Evolutionary conservation across 2,797 vertebrate genomes (phyloP).

Genomic region (Melanotaenia boesemani): DNA sequence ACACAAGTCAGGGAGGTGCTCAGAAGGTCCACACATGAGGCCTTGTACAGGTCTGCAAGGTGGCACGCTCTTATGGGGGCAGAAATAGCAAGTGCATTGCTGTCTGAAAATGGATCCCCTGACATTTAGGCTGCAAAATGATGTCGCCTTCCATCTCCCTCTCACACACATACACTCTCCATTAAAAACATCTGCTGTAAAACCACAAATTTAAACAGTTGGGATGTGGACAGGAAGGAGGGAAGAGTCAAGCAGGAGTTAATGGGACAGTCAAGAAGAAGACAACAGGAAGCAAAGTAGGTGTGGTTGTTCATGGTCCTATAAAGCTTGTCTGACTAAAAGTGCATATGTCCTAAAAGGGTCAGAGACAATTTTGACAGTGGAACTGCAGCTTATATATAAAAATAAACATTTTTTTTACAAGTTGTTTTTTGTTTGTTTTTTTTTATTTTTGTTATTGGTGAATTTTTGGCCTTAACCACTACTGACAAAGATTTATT

Average conservation of each 20-base stretch:
- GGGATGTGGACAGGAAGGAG: slow-evolving; percentile 39
- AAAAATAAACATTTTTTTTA: not conserved
- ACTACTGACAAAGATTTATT: slow-evolving; percentile 32
- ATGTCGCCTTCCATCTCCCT: slow-evolving; percentile 19
- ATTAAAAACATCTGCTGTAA: slow-evolving; percentile 57
- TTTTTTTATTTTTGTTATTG: not conserved
- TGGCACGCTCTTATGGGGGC: slow-evolving; percentile 34
- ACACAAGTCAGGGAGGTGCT: not conserved
- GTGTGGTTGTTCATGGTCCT: slow-evolving; percentile 34
- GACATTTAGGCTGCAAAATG: slow-evolving; percentile 68
- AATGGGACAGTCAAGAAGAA: slow-evolving; percentile 31
- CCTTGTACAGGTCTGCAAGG: slow-evolving; percentile 38
- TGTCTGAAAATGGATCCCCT: slow-evolving; percentile 62
- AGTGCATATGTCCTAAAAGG: slow-evolving; percentile 19
- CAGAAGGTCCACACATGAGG: slow-evolving; percentile 20
- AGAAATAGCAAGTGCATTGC: slow-evolving; percentile 58
- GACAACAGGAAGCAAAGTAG: slow-evolving; percentile 47
- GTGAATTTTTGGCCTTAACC: slow-evolving; percentile 3
- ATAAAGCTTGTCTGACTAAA: slow-evolving; percentile 32
- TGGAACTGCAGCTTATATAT: slow-evolving; percentile 6
- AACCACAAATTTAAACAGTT: slow-evolving; percentile 71
- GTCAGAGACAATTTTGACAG: slow-evolving; percentile 7
- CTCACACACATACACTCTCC: slow-evolving; percentile 25
- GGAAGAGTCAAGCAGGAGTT: slow-evolving; percentile 30
- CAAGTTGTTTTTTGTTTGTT: not conserved